A percentile compares a stretch with the other conserved stretches of the same genome.
Conservation (phyloP, 2,797 vertebrate species). For the Halcyon smyrnensis region DNA sequence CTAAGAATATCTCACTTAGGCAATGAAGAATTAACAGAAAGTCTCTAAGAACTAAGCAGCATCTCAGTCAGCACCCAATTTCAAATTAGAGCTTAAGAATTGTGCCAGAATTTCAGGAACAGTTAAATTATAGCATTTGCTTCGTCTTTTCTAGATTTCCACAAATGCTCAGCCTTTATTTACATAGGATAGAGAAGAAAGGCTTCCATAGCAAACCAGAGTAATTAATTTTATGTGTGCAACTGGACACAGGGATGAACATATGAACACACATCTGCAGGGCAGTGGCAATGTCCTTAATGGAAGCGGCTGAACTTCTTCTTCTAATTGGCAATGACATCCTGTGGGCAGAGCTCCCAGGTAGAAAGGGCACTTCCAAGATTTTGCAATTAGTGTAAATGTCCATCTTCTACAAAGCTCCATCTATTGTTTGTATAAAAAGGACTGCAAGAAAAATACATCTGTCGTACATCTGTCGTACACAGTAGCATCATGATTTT, state of each 20-base stretch:
- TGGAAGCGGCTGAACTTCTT: slow-evolving; percentile 36
- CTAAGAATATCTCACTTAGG: neutral
- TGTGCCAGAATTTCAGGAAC: slow-evolving; percentile 8
- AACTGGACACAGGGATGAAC: slow-evolving; percentile 9
- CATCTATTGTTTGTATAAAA: neutral
- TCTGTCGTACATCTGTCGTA: neutral
- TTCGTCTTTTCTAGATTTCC: neutral
- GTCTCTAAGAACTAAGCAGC: neutral
- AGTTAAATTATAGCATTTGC: slow-evolving; percentile 38
- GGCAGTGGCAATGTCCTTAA: neutral
- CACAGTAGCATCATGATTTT: neutral
- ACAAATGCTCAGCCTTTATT: neutral
- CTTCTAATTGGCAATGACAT: slow-evolving; percentile 53
- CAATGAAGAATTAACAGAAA: neutral
- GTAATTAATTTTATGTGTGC: slow-evolving; percentile 2
- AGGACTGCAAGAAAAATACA: neutral
- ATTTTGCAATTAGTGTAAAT: neutral
- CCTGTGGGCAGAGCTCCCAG: neutral
- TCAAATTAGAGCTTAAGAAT: neutral
- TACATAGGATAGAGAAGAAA: neutral
- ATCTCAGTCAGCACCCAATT: neutral
- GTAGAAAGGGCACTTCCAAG: slow-evolving; percentile 19
- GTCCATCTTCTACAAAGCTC: neutral
- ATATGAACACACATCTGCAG: neutral
- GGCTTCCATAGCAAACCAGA: slow-evolving; percentile 64